phyloP scores from a whole-genome alignment of 2,888 invertebrate species.

The Eudemis profundana region DNA sequence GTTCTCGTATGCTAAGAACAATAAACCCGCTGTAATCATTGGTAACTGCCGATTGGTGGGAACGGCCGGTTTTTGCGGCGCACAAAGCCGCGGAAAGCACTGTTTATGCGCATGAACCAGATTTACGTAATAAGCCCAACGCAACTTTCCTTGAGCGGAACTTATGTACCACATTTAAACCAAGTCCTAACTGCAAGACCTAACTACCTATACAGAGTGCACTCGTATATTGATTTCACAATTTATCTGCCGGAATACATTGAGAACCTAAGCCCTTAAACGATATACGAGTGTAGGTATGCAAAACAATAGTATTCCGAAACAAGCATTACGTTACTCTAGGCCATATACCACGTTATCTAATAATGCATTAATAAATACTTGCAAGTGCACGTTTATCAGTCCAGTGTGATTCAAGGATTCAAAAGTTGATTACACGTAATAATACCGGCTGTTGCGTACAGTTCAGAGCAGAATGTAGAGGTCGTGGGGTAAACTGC shows the following conservation, averaged over 20 bases:
- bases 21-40: conserved; percentile 72
- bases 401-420: conserved; percentile 27
- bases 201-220: not conserved
- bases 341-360: not conserved
- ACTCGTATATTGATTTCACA: not conserved
- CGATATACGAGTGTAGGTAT: not conserved
- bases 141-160: conserved; percentile 69
- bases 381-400: not conserved
- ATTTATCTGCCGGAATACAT: not conserved
- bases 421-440: conserved; percentile 31
- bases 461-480: conserved; percentile 23
- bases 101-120: conserved; percentile 63
- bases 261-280: not conserved
- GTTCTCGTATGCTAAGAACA: conserved; percentile 68
- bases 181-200: conserved; percentile 10
- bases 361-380: not conserved
- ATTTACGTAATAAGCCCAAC: conserved; percentile 69
- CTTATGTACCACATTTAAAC: conserved; percentile 41
- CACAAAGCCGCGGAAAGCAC: conserved; percentile 68
- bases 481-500: conserved; percentile 15
- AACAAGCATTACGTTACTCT: not conserved
- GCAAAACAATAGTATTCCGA: not conserved
- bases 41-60: conserved; percentile 71
- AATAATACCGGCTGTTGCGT: conserved; percentile 27
- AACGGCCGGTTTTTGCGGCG: conserved; percentile 70